Base-by-base conservation (phyloP, 2,888 invertebrate genomes). In the Ecliptopera silaceata region DNA sequence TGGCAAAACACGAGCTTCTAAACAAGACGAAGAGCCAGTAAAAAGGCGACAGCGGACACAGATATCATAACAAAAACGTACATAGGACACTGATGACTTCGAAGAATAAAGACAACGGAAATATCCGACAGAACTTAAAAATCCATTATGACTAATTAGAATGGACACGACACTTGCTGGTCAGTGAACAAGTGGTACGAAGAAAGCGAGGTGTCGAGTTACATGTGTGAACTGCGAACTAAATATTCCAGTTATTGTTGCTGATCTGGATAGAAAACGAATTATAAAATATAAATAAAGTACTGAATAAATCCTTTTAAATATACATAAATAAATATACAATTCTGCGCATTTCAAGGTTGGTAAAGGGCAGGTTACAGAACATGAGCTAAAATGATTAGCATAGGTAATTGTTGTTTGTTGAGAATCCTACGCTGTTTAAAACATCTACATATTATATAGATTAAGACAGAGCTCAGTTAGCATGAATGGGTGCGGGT, bases 161-260 rank as follows among this genome's bases (percentile, higher is more conserved):
- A 70, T 72, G 66, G 65, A 69, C 71, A 64, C 63, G 74, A 70
- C 70, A 72, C 66, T 67, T 64, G 69, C 70, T 70, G 74, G 67
- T 71, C 71, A 66, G 48, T 67, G 67, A 65, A 63, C 72, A 80
- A 71, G 69, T 77, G 56, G 79, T 65, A 68, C 77, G 66, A 77
- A 77, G 77, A 79, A 79, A 79, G 75, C 64, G 54, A 55, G 53
- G 68, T 66, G 61, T 70, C 57, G 46, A 52, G 64, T 75, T 70
- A 65, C 70, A 58, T 45, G 50, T 45, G 34, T 47, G 13, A 54
- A 52, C 20, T 45, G 22, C 34, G 10, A 46, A 41, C 13, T 45
- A 29, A 39, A 32, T 44, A 50, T 5, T 22, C n/a, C 5, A 44
- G 2, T 15, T 29, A 18, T 18, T 22, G 41, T 29, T 29, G 8